These are phyloP conservation scores for Ailurus styani DNA, from an alignment of 2,113 vertebrate species.

Conservation along the genomic window DNA sequence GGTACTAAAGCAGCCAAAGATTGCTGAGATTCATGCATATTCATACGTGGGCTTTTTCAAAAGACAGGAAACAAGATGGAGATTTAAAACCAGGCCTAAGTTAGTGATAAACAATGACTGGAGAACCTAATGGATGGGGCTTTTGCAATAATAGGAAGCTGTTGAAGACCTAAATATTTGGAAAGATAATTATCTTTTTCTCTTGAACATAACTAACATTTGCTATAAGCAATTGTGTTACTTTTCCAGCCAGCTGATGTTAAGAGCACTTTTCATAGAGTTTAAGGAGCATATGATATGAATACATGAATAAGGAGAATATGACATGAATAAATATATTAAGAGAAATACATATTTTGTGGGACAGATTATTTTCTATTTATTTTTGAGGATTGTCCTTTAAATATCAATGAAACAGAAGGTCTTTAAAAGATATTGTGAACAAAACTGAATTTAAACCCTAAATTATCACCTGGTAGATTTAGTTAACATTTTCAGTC, in stretches of 20 bases:
- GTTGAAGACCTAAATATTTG: neutral
- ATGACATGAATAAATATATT: neutral
- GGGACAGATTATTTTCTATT: neutral
- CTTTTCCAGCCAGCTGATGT: neutral
- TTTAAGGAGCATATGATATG: neutral
- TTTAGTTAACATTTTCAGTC: neutral
- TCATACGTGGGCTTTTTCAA: neutral
- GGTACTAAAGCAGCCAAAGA: neutral
- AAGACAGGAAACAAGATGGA: neutral
- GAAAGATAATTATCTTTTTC: neutral
- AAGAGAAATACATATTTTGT: neutral
- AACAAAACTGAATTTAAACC: slow-evolving; percentile 12
- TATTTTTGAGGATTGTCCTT: neutral
- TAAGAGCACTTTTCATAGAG: neutral
- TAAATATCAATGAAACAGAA: neutral
- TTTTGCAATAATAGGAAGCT: neutral
- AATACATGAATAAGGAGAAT: too few species aligned
- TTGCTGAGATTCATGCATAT: neutral
- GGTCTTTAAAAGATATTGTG: slow-evolving; percentile 10
- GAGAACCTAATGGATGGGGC: neutral
- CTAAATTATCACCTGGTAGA: neutral
- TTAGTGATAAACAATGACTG: neutral
- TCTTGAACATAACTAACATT: neutral
- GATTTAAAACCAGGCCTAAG: neutral
- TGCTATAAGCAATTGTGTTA: neutral